Conservation (phyloP, 2,113 vertebrate genomes). For the Oreotrochilus melanogaster region DNA sequence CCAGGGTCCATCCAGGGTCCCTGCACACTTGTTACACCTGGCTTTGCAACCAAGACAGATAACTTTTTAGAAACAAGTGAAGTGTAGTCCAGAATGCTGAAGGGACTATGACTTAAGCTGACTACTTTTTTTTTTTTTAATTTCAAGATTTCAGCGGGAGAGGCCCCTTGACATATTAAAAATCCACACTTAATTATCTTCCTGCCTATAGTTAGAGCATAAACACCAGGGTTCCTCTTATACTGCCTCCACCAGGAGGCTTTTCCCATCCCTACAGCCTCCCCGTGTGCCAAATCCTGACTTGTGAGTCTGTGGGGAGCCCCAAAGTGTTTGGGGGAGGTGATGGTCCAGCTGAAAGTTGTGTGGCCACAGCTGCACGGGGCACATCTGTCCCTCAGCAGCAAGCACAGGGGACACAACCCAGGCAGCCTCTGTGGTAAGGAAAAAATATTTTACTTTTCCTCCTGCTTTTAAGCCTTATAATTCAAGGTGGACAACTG, state of each 20-base stretch:
- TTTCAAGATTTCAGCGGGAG: background rate
- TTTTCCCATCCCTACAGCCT: background rate
- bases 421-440: background rate
- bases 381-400: no score
- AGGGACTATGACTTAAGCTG: background rate
- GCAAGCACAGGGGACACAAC: background rate
- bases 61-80: background rate
- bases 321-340: fast-evolving
- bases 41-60: background rate
- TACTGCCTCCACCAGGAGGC: background rate
- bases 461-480: background rate
- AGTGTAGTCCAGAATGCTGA: background rate
- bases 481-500: background rate
- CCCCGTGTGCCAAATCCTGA: fast-evolving
- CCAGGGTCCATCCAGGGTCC: background rate
- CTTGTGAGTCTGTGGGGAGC: background rate
- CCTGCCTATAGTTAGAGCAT: background rate
- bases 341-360: background rate
- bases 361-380: fast-evolving
- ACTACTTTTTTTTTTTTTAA: background rate
- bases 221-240: background rate
- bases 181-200: background rate
- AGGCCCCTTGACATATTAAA: background rate
- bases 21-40: background rate
- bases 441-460: background rate